Evolutionary conservation across 2,113 vertebrate species (phyloP), one percentile per base, ranked within the genome.

Genomic region (Baryphthengus martii): DNA sequence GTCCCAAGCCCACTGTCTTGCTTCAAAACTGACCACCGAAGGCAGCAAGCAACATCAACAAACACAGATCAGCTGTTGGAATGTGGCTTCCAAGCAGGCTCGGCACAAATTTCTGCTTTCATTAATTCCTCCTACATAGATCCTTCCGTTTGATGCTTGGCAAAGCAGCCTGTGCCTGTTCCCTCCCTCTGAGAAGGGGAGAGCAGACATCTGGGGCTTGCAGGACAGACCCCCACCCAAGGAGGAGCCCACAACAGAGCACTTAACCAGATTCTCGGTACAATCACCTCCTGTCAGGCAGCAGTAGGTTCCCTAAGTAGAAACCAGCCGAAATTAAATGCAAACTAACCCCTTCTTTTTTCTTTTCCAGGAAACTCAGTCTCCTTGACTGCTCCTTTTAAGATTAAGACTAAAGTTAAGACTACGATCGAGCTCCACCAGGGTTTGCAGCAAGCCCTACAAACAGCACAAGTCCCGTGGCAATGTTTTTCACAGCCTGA

Each of bases 361-460:
- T 52, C 19, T 26, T 73, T 20, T 6, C 37, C 55, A 25, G 21
- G 55, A 70, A 88, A 23, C 45, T 74, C 24, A 44, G 25, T 8
- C 59, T n/a, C 24, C 59, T 45, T 0, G 0, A 2, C 24, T 4
- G 0, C 53, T 39, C 24, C 2, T 1, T 39, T 79, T 14, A 68
- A 50, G 21, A 20, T 25, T 49, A 63, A 55, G 44, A 37, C 21
- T 9, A n/a, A n/a, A n/a, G n/a, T n/a, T n/a, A 40, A 72, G 67
- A 11, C 29, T 18, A 37, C 1, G 9, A 14, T 12, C 17, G 42
- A 65, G 68, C 10, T 86, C 35, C 67, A 52, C 19, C 13, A 29
- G 2, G 21, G 33, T 45, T 77, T 90, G 65, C 49, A 76, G 47
- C 59, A 70, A 82, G 18, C 18, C 31, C 23, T 63, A 16, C 29